Evolutionary conservation across 2,888 invertebrate genomes (phyloP).

Genomic region (Leptodirus hochenwartii): DNA sequence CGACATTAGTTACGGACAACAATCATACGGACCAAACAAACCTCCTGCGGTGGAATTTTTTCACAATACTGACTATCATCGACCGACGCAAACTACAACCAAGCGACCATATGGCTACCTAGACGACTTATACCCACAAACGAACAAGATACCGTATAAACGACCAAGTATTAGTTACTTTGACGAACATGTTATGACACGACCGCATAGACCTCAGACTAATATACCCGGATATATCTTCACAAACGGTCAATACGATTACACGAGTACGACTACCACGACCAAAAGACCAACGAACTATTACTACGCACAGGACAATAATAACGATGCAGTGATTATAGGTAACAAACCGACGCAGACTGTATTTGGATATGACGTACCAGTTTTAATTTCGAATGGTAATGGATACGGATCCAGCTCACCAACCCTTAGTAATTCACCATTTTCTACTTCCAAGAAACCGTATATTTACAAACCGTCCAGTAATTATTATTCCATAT

Average conservation of each 20-base stretch:
- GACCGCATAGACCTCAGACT: no score
- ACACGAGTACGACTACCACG: constrained; percentile 1
- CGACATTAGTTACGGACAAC: no score
- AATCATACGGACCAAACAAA: no score
- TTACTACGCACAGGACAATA: constrained; percentile 6
- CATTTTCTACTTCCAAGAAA: constrained; percentile 16
- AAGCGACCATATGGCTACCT: no score
- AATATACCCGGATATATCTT: background rate
- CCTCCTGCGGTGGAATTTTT: no score
- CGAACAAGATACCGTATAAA: constrained; percentile 6
- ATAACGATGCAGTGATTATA: background rate
- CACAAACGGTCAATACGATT: background rate
- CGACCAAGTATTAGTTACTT: constrained; percentile 4
- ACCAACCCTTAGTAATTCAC: constrained; percentile 13
- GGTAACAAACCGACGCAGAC: background rate
- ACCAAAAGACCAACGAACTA: constrained; percentile 8
- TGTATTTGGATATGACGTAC: background rate
- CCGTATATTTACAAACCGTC: constrained; percentile 14
- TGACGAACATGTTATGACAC: background rate
- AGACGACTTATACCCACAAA: no score
- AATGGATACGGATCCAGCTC: constrained; percentile 3
- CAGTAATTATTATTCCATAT: constrained; percentile 10
- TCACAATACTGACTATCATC: no score
- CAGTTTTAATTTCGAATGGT: no score
- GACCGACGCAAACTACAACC: no score